phyloP scores from a whole-genome alignment of 2,888 invertebrate genomes.

The Rotaria sp. region DNA sequence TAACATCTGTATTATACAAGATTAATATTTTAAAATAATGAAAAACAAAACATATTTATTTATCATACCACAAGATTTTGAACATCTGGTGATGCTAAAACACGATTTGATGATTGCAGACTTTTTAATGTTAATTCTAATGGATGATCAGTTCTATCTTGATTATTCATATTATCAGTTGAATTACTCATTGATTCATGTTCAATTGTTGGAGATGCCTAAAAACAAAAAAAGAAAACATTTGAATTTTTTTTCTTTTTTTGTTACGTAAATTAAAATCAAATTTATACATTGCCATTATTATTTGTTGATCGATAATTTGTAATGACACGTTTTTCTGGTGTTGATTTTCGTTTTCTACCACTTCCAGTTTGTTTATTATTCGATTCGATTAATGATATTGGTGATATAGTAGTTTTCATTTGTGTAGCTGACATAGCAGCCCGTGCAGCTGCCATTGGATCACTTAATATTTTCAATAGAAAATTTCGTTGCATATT shows the following conservation, averaged over 20 bases:
- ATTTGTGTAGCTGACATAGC: not conserved
- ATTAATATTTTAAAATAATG: too few relatives aligned
- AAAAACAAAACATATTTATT: not conserved
- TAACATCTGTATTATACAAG: too few relatives aligned
- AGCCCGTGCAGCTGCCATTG: not conserved
- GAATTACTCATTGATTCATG: not conserved
- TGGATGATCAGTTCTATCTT: not conserved
- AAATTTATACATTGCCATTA: not conserved
- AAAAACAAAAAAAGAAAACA: not conserved
- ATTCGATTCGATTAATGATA: not conserved
- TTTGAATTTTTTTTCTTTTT: too few relatives aligned
- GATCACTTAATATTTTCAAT: not conserved
- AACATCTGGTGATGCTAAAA: not conserved
- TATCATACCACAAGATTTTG: not conserved
- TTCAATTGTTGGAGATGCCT: not conserved
- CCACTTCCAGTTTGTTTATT: not conserved
- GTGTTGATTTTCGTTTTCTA: constrained; percentile 15
- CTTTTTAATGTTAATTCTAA: not conserved
- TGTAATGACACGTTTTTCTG: not conserved
- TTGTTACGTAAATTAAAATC: too few relatives aligned
- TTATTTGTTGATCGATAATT: not conserved
- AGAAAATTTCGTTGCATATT: not conserved
- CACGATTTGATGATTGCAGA: not conserved
- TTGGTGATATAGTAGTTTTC: not conserved
- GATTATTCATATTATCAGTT: not conserved